Conservation (phyloP, 2,888 invertebrate species). For the Cantharis rufa region DNA sequence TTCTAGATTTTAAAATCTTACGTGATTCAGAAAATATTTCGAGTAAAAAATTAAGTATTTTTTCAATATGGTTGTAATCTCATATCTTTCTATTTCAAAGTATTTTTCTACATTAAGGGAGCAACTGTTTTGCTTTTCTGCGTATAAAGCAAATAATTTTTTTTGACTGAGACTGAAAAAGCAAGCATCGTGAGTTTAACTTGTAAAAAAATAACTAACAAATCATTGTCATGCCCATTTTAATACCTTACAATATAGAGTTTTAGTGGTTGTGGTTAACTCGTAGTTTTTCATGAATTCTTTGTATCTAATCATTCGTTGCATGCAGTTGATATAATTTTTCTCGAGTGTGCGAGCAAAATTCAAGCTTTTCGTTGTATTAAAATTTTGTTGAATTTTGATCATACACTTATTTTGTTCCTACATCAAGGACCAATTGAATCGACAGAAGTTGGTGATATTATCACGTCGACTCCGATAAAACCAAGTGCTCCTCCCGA, state of each 20-base stretch:
- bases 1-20: too few species aligned
- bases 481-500: conserved; percentile 29
- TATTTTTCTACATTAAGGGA: too few species aligned
- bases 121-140: too few species aligned
- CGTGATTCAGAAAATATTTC: too few species aligned
- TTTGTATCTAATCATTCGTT: background rate
- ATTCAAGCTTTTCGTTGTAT: background rate
- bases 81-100: too few species aligned
- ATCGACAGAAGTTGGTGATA: conserved; percentile 30
- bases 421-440: conserved; percentile 24
- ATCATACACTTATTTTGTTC: conserved; percentile 29
- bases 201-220: conserved; percentile 20
- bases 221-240: conserved; percentile 50
- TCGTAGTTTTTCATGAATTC: background rate
- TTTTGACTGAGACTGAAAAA: background rate
- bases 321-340: background rate
- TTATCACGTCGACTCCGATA: conserved; percentile 43
- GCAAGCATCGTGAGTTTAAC: background rate
- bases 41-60: too few species aligned
- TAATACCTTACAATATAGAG: conserved; percentile 41
- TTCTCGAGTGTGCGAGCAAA: background rate
- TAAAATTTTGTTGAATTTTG: background rate
- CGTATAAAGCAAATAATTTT: background rate
- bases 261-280: conserved; percentile 7
- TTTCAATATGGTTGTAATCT: too few species aligned